These are phyloP conservation scores for Pelagia noctiluca DNA, from an alignment of 30 jellyfish, hydroid and myxozoan genomes.

Conservation along the genomic window DNA sequence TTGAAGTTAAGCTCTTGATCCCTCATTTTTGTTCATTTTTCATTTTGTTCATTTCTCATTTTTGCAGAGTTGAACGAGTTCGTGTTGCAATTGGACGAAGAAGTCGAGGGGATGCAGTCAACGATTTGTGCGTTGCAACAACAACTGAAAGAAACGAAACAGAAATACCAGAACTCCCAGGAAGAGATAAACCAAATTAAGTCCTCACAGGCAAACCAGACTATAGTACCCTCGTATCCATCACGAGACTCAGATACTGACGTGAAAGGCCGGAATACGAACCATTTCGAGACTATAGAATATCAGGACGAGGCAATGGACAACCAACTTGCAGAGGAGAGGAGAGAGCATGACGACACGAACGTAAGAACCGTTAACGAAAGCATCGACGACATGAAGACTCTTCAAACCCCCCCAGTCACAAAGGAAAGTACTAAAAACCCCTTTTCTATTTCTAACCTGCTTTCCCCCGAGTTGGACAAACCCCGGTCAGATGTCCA, in stretches of 20 bases:
- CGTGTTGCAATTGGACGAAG: conserved; percentile 93
- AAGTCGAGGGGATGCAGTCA: conserved; percentile 97
- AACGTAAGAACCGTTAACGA: conserved; percentile 16
- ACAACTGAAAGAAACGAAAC: conserved; percentile 73
- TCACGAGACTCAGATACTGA: conserved; percentile 29
- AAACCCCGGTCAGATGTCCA: conserved; percentile 1
- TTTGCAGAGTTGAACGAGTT: conserved; percentile 91
- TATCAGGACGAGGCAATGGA: background rate
- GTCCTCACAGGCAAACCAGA: background rate
- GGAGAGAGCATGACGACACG: background rate
- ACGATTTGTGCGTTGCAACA: conserved; percentile 91
- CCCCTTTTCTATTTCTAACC: conserved; percentile 35
- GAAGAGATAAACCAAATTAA: conserved; percentile 22
- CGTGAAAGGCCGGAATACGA: conserved; percentile 1
- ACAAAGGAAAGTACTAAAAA: conserved; percentile 35
- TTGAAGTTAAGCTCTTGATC: background rate
- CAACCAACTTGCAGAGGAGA: background rate
- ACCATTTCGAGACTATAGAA: conserved; percentile 21
- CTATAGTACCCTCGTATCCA: no score
- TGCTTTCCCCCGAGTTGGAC: conserved; percentile 26
- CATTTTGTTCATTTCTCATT: background rate
- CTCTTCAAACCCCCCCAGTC: conserved; percentile 10
- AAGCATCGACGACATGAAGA: conserved; percentile 15
- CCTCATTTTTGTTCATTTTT: background rate
- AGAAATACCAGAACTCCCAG: conserved; percentile 22